Conservation (phyloP, 2,888 invertebrate species). For the Xestia ashworthii region DNA sequence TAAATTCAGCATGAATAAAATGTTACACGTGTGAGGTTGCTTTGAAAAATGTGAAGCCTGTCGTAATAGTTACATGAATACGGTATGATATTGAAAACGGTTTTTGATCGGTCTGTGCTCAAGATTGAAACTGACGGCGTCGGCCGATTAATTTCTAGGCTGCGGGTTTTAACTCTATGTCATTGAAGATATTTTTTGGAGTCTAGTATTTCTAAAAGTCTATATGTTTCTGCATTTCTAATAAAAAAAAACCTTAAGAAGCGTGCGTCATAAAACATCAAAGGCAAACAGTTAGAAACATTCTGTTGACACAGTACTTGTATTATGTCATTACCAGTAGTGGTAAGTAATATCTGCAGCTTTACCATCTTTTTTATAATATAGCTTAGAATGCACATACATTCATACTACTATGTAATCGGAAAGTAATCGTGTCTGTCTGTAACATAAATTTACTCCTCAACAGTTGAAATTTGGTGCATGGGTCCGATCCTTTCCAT, state of each 20-base stretch:
- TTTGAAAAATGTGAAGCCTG: slow-evolving; percentile 2
- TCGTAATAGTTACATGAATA: slow-evolving; percentile 8
- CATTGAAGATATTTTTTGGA: too few relatives aligned
- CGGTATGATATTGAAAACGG: slow-evolving; percentile 4
- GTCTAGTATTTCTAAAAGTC: too few relatives aligned
- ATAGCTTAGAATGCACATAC: neutral
- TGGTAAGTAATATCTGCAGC: too few relatives aligned
- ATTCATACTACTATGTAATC: neutral
- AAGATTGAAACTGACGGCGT: neutral
- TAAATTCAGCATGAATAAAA: slow-evolving; percentile 51
- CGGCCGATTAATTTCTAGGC: neutral
- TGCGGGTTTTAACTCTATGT: neutral
- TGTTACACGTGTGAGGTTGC: slow-evolving; percentile 21
- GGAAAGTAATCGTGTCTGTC: neutral
- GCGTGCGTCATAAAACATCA: neutral
- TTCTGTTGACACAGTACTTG: neutral
- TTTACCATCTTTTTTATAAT: too few relatives aligned
- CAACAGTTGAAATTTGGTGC: neutral
- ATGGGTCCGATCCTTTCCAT: neutral
- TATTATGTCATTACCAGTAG: neutral
- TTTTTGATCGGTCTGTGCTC: neutral
- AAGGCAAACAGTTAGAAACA: neutral
- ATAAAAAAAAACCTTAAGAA: neutral
- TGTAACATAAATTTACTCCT: neutral
- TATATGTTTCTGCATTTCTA: neutral